These are phyloP conservation scores for Acromyrmex heyeri DNA, from an alignment of 1,140 invertebrate genomes.

Conservation along the genomic window DNA sequence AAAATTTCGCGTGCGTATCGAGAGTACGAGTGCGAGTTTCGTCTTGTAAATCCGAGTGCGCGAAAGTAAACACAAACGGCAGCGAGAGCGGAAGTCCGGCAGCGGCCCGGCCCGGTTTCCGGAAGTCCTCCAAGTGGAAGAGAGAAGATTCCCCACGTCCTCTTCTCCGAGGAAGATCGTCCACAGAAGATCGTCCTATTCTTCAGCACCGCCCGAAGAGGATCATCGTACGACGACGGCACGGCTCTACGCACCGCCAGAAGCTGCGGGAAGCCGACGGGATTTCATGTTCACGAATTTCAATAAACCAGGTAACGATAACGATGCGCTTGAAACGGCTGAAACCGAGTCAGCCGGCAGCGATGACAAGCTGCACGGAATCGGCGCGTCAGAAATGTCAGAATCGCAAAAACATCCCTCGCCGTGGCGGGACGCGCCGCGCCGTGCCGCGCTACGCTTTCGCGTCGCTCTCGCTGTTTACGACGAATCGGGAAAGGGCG, in stretches of 20 bases:
- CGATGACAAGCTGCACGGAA: slow-evolving; percentile 50
- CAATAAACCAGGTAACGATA: slow-evolving; percentile 83
- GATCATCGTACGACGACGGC: slow-evolving; percentile 60
- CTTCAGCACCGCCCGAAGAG: slow-evolving; percentile 57
- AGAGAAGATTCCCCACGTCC: background rate
- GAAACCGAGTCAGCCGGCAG: slow-evolving; percentile 19
- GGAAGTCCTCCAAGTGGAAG: slow-evolving; percentile 12
- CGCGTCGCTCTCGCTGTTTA: slow-evolving; percentile 23
- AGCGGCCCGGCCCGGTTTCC: background rate
- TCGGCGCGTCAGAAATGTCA: slow-evolving; percentile 64
- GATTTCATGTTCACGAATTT: slow-evolving; percentile 85
- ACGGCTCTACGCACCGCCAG: slow-evolving; percentile 65
- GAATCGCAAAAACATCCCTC: background rate
- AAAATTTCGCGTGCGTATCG: background rate
- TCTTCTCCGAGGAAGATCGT: slow-evolving; percentile 64
- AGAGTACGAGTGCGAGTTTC: slow-evolving; percentile 57
- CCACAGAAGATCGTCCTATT: slow-evolving; percentile 56
- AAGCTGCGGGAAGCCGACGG: slow-evolving; percentile 74
- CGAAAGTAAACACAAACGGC: slow-evolving; percentile 49
- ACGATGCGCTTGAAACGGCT: no score
- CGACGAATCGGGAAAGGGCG: slow-evolving; percentile 61
- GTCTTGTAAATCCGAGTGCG: slow-evolving; percentile 61
- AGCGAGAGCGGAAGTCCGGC: slow-evolving; percentile 3
- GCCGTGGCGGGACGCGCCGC: slow-evolving; percentile 52
- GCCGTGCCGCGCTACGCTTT: slow-evolving; percentile 21